Base-by-base conservation (phyloP, 37 sponge, comb jelly and placozoan genomes). In the Spongia lamella region DNA sequence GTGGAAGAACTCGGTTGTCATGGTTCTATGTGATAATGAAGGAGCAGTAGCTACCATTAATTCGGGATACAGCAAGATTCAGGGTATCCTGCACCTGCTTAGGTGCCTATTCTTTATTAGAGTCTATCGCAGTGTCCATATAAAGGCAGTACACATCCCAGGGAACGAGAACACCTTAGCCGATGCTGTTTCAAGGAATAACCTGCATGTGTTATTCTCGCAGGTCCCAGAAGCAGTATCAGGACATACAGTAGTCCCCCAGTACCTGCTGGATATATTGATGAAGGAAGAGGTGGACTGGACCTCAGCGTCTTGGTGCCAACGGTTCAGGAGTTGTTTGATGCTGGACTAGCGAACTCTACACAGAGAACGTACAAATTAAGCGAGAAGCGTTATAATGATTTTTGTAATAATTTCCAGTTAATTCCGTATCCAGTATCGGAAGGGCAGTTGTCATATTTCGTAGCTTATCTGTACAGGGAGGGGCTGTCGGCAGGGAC, bases 11-110 rank as follows among this genome's bases (percentile, higher is more conserved):
- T 39, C 40, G 16, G 1, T 4, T 17, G 67, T 66, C 22, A 16
- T 66, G 38, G 67, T 66, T 1, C 43, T 37, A 17, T 37, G 67
- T 21, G 67, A 34, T 39, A 66, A 66, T 38, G n/a, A 34, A 33
- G 67, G 67, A 2, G 67, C 67, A 3, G 67, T 38, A 0, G 38
- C 67, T 15, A 39, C 36, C n/a, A 38, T 66, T 34, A 66, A 66
- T 11, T 35, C 40, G 17, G 67, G 67, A 37, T 34, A 66, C 67
- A 66, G 67, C 36, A 66, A 66, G 4, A 39, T 66, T 17, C 38
- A 34, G 1, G 1, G n/a, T 17, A 34, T 66, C 2, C 32, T 66
- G 43, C 67, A 66, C 37, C 37, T 66, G 7, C 7, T 66, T 19
- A 16, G 67, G 6, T 66, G 67, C 43, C 38, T 66, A 14, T 66